A percentile compares a stretch with the other conserved stretches of the same genome.
These are phyloP conservation scores for Actinia tenebrosa DNA, from an alignment of 64 coral and sea anemone species.

Conservation along the genomic window DNA sequence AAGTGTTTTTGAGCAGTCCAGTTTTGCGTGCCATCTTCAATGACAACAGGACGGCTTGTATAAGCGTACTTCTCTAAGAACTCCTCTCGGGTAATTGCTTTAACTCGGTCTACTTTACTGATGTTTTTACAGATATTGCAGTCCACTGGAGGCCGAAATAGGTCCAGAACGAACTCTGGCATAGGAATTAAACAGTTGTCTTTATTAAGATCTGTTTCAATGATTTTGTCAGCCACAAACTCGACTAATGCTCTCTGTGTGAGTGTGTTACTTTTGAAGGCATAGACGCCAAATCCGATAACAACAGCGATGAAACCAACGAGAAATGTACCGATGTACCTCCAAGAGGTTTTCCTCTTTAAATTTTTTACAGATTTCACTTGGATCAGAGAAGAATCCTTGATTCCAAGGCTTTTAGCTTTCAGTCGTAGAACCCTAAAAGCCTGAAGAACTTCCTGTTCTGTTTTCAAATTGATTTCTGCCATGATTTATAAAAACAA, in stretches of 20 bases:
- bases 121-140: constrained; percentile 77
- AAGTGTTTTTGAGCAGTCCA: constrained; percentile 80
- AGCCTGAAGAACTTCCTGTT: constrained; percentile 33
- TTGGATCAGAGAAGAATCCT: constrained; percentile 52
- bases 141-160: constrained; percentile 90
- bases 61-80: constrained; percentile 84
- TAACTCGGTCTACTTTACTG: constrained; percentile 60
- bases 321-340: constrained; percentile 25
- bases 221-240: constrained; percentile 46
- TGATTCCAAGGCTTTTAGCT: constrained; percentile 64
- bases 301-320: constrained; percentile 50
- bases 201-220: constrained; percentile 66
- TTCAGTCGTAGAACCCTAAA: constrained; percentile 42
- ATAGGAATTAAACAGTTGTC: constrained; percentile 72
- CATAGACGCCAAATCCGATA: constrained; percentile 37
- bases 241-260: constrained; percentile 40
- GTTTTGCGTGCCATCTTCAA: constrained; percentile 65
- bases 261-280: constrained; percentile 32
- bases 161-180: constrained; percentile 75
- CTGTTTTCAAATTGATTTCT: not conserved
- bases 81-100: constrained; percentile 39
- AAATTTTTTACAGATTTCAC: constrained; percentile 62
- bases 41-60: constrained; percentile 71
- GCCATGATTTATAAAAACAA: not conserved
- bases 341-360: constrained; percentile 4